phyloP scores from a whole-genome alignment of 2,113 vertebrate genomes.

The Sceloporus tristichus region DNA sequence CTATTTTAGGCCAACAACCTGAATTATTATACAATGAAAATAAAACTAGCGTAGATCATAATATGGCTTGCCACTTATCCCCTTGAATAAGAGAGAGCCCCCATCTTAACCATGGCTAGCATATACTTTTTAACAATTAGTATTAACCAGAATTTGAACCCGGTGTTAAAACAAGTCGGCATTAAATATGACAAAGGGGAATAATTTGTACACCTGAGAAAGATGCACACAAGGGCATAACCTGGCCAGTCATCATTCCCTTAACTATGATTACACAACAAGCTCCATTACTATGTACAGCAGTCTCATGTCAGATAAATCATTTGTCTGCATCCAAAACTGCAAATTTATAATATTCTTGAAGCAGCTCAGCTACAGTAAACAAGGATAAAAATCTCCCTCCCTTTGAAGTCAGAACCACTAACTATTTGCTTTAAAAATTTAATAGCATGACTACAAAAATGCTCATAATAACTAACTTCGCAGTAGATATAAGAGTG shows the following conservation, averaged over 20 bases:
- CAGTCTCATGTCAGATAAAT: background rate
- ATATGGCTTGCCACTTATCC: background rate
- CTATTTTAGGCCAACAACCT: background rate
- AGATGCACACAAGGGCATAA: background rate
- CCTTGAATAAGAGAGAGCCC: background rate
- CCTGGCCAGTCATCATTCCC: background rate
- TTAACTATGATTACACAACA: background rate
- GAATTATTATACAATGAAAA: background rate
- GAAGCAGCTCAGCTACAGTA: background rate
- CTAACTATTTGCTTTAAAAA: slow-evolving; percentile 4
- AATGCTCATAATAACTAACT: background rate
- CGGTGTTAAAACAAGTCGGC: background rate
- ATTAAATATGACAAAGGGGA: background rate
- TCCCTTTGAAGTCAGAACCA: background rate
- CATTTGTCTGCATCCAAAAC: background rate
- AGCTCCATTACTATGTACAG: background rate
- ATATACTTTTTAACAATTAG: background rate
- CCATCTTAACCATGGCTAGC: background rate
- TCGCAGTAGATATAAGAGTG: background rate
- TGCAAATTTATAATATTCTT: background rate
- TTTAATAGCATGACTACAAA: background rate
- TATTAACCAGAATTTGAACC: background rate
- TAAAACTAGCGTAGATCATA: background rate
- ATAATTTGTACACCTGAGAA: background rate
- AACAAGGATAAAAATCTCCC: background rate